Base-by-base conservation (phyloP, 1,140 invertebrate species). In the Neodiprion lecontei region DNA sequence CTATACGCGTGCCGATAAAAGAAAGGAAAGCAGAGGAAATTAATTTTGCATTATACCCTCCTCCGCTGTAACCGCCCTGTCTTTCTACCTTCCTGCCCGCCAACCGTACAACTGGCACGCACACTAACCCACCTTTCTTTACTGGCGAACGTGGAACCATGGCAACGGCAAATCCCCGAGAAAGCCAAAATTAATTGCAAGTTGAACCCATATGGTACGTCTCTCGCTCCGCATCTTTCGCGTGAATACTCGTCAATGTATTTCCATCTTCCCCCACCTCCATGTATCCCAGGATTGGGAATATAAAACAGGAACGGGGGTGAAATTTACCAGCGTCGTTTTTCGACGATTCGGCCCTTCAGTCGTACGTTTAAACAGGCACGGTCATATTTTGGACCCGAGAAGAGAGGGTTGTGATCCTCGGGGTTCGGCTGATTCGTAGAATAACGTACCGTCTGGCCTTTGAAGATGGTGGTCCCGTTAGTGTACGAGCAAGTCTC, bases 31-130 rank as follows among this genome's bases (percentile, higher is more conserved):
- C 71, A 73, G 70, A 80, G 79, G 79, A 80, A 80, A 80, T 80
- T 80, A 80, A 80, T 80, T 80, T 80, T 80, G 77, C 77, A 80
- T 80, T 80, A 80, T 80, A 79, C 78, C 75, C 74, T 61, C 53
- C 53, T 17, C 28, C 28, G 28, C 28, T 3, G 28, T 61, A 61
- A 61, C 53, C 53, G 9, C 53, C 53, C 53, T 8, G 53, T 61
- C 53, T 61, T 61, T 61, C 53, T 61, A 4, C 53, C 53, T 61
- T 61, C 28, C 28, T 40, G 28, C 28, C 53, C 53, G 11, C 53
- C 53, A 61, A 61, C 53, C 53, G n/a, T 17, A 12, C 53, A 12
- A 14, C n/a, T 9, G n/a, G 53, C 53, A 40, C 28, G 28, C 28
- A 40, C 28, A 40, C 28, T 40, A 40, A 40, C 28, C 28, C 28